Conservation (phyloP, 2,888 invertebrate genomes). For the Latheticus oryzae region DNA sequence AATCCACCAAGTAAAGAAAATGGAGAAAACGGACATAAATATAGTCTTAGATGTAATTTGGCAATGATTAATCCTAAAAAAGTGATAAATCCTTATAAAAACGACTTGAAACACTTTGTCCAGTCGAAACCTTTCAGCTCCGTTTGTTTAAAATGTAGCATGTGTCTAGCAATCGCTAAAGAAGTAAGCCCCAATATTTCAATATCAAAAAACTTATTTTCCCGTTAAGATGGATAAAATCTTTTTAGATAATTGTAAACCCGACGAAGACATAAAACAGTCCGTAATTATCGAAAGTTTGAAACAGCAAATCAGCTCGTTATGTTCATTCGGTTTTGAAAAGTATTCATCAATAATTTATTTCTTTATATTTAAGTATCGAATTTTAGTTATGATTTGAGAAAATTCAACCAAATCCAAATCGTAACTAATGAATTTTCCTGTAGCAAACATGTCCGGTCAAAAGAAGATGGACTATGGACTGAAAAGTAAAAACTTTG, state of each 20-base stretch:
- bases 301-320: conserved; percentile 41
- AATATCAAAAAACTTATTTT: too few relatives aligned
- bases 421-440: conserved; percentile 50
- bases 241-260: conserved; percentile 43
- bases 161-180: conserved; percentile 53
- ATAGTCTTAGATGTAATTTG: conserved; percentile 19
- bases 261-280: conserved; percentile 39
- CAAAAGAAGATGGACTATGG: conserved; percentile 53
- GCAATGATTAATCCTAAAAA: conserved; percentile 47
- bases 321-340: conserved; percentile 52
- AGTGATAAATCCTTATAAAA: conserved; percentile 53
- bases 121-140: conserved; percentile 53
- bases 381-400: conserved; percentile 52
- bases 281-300: conserved; percentile 44
- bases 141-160: conserved; percentile 53
- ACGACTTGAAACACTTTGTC: conserved; percentile 49
- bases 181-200: conserved; percentile 45
- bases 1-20: not conserved
- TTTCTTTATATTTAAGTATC: not conserved
- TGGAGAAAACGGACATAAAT: not conserved
- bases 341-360: conserved; percentile 45
- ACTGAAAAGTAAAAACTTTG: conserved; percentile 56
- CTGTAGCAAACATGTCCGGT: conserved; percentile 50
- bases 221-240: conserved; percentile 51
- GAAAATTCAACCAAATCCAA: conserved; percentile 46